Evolutionary conservation across 1,140 invertebrate genomes (phyloP), one percentile per base, ranked within the genome.

Genomic region (Zophobas atratus): DNA sequence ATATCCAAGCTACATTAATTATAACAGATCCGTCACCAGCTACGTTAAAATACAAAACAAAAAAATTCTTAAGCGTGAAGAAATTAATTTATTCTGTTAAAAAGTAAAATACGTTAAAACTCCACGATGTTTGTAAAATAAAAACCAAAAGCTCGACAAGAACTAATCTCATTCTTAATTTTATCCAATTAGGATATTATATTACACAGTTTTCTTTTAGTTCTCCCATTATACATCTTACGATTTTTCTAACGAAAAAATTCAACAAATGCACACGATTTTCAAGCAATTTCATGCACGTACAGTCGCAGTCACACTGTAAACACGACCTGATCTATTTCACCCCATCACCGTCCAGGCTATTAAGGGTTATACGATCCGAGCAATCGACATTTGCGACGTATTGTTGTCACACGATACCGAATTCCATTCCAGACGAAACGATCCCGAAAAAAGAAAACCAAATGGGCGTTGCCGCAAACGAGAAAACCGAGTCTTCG

Each of bases 351-450:
- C 32, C 49, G 71, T 36, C 71, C n/a, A 55, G 56, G 71, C 71
- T 73, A 73, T 73, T 73, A 73, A 20, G 33, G 55, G 71, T 55
- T 55, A 73, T 73, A 73, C 49, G 71, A 73, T 73, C 49, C 46
- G 71, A 56, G 35, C 71, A 73, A 73, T 73, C 55, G 71, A 56
- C 49, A 48, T 67, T 60, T 39, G 60, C 38, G 71, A 73, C 70
- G 70, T 43, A 73, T 41, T 56, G 55, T 55, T 73, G 49, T 72
- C 60, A 67, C 60, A 67, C 60, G 39, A 43, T 6, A 48, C 33
- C 60, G 39, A 67, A 67, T 67, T 43, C 39, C 60, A 67, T 63
- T 63, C 8, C 8, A 60, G 35, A 2, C 1, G n/a, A 63, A 20
- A n/a, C 57, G 57, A 63, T 34, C 35, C 57, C 36, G 35, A 63